Percentiles rank a stretch among this genome's conserved stretches.
These are phyloP conservation scores for Apeltes quadracus DNA, from an alignment of 2,113 vertebrate species.

Conservation along the genomic window DNA sequence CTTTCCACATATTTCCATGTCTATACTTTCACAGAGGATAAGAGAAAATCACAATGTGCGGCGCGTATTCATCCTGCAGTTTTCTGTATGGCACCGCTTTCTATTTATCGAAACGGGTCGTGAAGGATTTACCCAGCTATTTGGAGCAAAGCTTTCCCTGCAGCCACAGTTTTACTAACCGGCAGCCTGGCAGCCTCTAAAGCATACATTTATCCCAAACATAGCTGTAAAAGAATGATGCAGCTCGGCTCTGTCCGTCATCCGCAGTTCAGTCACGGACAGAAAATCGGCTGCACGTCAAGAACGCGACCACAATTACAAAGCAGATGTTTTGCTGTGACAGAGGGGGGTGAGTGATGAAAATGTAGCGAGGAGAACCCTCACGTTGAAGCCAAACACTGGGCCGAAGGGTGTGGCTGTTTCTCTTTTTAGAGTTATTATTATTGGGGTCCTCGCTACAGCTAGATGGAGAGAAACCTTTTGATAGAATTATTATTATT, in stretches of 20 bases:
- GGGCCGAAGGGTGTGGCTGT: conserved; percentile 47
- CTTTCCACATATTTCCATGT: background rate
- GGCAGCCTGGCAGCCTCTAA: conserved; percentile 31
- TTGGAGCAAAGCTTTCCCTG: conserved; percentile 22
- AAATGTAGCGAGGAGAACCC: conserved; percentile 1
- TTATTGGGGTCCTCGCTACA: no score
- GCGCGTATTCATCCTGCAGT: conserved; percentile 1
- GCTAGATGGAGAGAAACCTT: no score
- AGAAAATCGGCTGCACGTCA: conserved; percentile 61
- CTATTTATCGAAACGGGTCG: conserved; percentile 21
- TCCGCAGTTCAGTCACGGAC: conserved; percentile 29
- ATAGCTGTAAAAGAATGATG: conserved; percentile 13
- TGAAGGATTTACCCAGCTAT: conserved; percentile 48
- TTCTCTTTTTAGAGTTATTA: background rate
- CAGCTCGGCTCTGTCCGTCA: conserved; percentile 31
- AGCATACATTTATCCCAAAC: conserved; percentile 61
- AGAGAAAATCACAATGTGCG: conserved; percentile 5
- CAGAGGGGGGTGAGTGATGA: conserved; percentile 28
- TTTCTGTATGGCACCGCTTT: conserved; percentile 18
- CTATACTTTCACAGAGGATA: background rate
- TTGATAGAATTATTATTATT: no score
- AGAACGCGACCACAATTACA: conserved; percentile 71
- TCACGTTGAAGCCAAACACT: conserved; percentile 24
- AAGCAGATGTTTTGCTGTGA: conserved; percentile 58
- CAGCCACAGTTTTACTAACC: conserved; percentile 52